Conservation (phyloP, 2,888 invertebrate species). For the Trissoscelio sp. region DNA sequence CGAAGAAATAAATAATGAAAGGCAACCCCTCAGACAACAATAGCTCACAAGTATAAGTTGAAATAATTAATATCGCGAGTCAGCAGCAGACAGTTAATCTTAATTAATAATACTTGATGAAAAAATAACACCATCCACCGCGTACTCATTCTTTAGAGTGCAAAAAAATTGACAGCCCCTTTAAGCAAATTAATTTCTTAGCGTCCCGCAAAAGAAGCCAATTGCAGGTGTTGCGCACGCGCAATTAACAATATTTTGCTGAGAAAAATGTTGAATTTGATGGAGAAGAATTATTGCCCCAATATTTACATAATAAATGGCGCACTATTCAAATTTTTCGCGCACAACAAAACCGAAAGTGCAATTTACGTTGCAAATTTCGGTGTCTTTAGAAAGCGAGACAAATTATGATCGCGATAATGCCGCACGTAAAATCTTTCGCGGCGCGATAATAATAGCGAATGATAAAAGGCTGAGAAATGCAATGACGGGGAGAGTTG, state of each 20-base stretch:
- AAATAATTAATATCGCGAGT: constrained; percentile 15
- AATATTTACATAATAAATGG: constrained; percentile 57
- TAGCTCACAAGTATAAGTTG: neutral
- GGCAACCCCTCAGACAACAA: neutral
- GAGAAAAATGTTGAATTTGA: constrained; percentile 25
- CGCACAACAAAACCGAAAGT: constrained; percentile 7
- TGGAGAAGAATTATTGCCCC: constrained; percentile 22
- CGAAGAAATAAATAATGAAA: neutral
- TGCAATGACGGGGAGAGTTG: constrained; percentile 25
- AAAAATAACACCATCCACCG: neutral
- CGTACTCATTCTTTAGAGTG: neutral
- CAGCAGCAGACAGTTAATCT: constrained; percentile 14
- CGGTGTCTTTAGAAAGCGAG: constrained; percentile 52
- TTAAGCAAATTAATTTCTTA: constrained; percentile 8
- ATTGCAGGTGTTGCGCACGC: neutral
- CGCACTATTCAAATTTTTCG: constrained; percentile 32
- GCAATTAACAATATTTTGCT: neutral
- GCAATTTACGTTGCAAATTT: constrained; percentile 59
- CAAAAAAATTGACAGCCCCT: constrained; percentile 14
- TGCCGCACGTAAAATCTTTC: constrained; percentile 58
- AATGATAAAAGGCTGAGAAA: constrained; percentile 57
- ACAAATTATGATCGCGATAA: constrained; percentile 63
- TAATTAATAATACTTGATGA: constrained; percentile 6
- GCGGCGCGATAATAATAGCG: constrained; percentile 57
- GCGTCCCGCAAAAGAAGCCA: too few relatives aligned